Evolutionary conservation across 2,888 invertebrate species (phyloP), one percentile per base, ranked within the genome.

Genomic region (Koerneria pararmatus): DNA sequence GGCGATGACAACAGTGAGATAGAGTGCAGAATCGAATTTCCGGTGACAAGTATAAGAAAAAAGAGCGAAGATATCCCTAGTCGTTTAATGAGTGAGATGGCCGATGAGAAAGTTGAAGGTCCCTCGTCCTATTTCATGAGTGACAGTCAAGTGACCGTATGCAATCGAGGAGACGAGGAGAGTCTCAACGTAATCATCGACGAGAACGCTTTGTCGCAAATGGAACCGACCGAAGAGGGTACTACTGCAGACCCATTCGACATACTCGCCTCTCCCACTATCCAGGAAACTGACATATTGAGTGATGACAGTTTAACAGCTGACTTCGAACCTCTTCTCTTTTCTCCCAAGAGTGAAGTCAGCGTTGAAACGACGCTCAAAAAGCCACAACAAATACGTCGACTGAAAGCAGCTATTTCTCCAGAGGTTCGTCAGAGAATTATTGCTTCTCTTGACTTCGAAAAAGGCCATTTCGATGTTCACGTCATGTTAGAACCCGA

Each of bases 251-350:
- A 65, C 6, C 62, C 64, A 24, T 69, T 65, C 27, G 65, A 65
- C 15, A 68, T 67, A 41, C 34, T 34, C 24, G n/a, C 53, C 19
- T 58, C 70, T 22, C 66, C 54, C 31, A 71, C 74, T 3, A 66
- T 73, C 4, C 54, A 71, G 53, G 78, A 80, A 62, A 80, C 80
- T 0, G 78, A 78, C 46, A 80, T 80, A 66, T 56, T 79, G 24
- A 74, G 71, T 19, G 76, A 76, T 53, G 65, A 54, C 31, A 73
- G 71, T 31, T 71, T 72, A 3, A 65, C 62, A 1, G 58, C 60
- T 11, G 67, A 69, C n/a, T 46, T 72, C 31, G 70, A 70, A 34
- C 57, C 60, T 1, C 58, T 65, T n/a, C 32, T 62, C 24, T n/a
- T n/a, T 15, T 6, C 35, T 35, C 41, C 59, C 15, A 48, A 46